A percentile compares a stretch with the other conserved stretches of the same genome.
These are phyloP conservation scores for Onychostruthus taczanowskii DNA, from an alignment of 2,113 vertebrate species.

Conservation along the genomic window DNA sequence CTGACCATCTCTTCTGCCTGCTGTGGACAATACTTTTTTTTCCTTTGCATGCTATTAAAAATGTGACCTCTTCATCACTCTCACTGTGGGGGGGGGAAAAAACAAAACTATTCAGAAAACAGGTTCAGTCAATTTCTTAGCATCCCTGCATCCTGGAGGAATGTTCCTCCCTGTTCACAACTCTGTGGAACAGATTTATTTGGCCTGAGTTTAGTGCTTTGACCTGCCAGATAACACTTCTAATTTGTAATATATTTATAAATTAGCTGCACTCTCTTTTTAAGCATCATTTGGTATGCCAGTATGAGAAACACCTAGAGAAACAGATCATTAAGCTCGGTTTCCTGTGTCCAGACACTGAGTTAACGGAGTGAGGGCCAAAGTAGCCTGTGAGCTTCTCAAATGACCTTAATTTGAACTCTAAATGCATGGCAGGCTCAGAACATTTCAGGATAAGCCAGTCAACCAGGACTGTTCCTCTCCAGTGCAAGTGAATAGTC, in stretches of 20 bases:
- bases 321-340: neutral
- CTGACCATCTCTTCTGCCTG: neutral
- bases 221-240: neutral
- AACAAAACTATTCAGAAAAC: neutral
- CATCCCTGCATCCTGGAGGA: neutral
- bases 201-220: neutral
- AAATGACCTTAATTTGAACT: constrained; percentile 33
- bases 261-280: neutral
- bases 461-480: neutral
- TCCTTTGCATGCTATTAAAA: neutral
- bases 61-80: neutral
- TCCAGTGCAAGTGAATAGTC: neutral
- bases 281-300: neutral
- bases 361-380: neutral
- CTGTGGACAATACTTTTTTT: neutral
- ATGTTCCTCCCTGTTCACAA: neutral
- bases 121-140: neutral
- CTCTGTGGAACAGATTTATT: neutral
- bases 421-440: neutral
- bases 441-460: neutral
- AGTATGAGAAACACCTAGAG: neutral
- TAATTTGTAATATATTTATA: no score
- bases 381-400: neutral
- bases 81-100: neutral
- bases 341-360: neutral